Conservation (phyloP, 2,113 vertebrate genomes). For the Lates calcarifer region DNA sequence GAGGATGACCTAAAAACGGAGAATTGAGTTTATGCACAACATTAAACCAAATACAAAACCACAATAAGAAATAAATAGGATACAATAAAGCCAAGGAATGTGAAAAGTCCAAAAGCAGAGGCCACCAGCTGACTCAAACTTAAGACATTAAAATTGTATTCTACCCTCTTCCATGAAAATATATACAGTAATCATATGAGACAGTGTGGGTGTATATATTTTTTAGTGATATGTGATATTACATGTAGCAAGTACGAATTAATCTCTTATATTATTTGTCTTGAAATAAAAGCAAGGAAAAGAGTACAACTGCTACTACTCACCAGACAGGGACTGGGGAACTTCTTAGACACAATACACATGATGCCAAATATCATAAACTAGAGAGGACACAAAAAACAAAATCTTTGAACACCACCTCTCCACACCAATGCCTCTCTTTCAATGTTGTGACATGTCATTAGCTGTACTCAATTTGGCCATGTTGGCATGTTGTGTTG, state of each 20-base stretch:
- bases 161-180: too few relatives aligned
- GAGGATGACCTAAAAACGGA: slow-evolving; percentile 63
- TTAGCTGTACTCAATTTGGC: too few relatives aligned
- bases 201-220: neutral
- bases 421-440: too few relatives aligned
- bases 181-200: too few relatives aligned
- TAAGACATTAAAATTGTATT: too few relatives aligned
- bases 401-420: neutral
- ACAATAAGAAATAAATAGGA: neutral
- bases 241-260: neutral
- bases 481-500: too few relatives aligned
- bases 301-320: slow-evolving; percentile 64
- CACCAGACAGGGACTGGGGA: slow-evolving; percentile 78
- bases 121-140: neutral
- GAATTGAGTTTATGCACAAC: neutral
- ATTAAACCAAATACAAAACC: neutral
- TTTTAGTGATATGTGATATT: neutral
- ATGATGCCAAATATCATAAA: slow-evolving; percentile 66
- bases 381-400: slow-evolving; percentile 56
- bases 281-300: neutral
- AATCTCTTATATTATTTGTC: neutral
- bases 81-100: too few relatives aligned
- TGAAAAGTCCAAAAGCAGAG: neutral
- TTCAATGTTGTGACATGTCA: too few relatives aligned
- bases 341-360: slow-evolving; percentile 74